A percentile compares a stretch with the other conserved stretches of the same genome.
These are phyloP conservation scores for Esox masquinongy DNA, from an alignment of 2,797 vertebrate genomes.

Conservation along the genomic window DNA sequence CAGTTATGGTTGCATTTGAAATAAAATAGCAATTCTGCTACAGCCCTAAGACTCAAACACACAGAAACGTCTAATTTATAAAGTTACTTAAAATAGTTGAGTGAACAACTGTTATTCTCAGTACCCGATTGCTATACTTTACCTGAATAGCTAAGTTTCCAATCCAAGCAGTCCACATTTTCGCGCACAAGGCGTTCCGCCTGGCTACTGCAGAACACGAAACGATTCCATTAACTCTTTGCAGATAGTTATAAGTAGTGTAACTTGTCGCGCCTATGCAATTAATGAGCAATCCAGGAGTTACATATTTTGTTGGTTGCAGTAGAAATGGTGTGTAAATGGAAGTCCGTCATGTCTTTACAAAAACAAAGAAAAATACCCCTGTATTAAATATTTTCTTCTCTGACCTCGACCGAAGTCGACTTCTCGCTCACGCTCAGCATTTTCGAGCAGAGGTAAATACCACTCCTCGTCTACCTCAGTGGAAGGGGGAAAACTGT, in stretches of 20 bases:
- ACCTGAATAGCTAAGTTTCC: constrained; percentile 8
- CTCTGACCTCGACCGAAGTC: neutral
- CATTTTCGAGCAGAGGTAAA: neutral
- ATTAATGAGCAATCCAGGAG: neutral
- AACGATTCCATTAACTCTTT: neutral
- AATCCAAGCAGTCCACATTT: neutral
- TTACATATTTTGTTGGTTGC: neutral
- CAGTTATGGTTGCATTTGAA: neutral
- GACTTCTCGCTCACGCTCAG: neutral
- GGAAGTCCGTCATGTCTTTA: neutral
- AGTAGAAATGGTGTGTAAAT: neutral
- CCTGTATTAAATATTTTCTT: neutral
- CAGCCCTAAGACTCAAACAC: neutral
- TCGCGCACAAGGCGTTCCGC: neutral
- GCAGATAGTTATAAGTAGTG: neutral
- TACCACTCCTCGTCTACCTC: neutral
- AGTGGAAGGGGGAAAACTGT: neutral
- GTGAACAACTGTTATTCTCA: neutral
- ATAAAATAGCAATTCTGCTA: neutral
- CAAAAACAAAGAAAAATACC: neutral
- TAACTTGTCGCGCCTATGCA: neutral
- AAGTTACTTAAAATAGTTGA: neutral
- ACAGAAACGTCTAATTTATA: neutral
- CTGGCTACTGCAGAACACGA: neutral
- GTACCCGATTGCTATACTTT: neutral